Evolutionary conservation across 2,797 vertebrate genomes (phyloP), one percentile per base, ranked within the genome.

Genomic region (Halcyon leucocephala): DNA sequence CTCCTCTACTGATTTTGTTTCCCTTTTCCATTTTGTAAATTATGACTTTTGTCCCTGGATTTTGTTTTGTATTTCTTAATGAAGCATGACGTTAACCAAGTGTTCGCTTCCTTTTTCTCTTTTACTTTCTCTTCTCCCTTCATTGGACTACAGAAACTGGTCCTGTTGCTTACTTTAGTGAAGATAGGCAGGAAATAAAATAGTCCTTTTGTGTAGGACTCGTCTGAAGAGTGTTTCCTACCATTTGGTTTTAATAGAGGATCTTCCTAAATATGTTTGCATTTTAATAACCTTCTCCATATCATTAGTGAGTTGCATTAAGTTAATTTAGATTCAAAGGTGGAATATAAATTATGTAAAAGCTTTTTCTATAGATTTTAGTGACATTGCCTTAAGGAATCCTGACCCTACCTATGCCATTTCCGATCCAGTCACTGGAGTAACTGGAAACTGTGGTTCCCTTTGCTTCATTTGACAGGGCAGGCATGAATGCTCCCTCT

Each of bases 1-100:
- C 84, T 96, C 84, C 95, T 96, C 95, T 96, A 67, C 62, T 84
- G 84, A 91, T 96, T 97, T 97, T 91, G 96, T 92, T 96, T 97
- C 93, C 77, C 92, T 97, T 96, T 94, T 86, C 94, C 86, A 77
- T 94, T 94, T 95, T 94, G 88, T 97, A 91, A 96, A 93, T 94
- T 70, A 80, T 54, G 4, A 81, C 57, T 92, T 96, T 95, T 92
- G 51, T 83, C 78, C 88, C 84, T 33, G 19, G 61, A 78, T 93
- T 95, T 95, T 93, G 55, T 82, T 94, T 83, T 60, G 7, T 61
- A 86, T 95, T 92, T 90, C 51, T 72, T 65, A 89, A 74, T 42
- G 65, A 96, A 89, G 55, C 66, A 64, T 73, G 42, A 54, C 3
- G 4, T 87, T 95, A 88, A 91, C 41, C 22, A 74, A 93, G 65